phyloP scores from a whole-genome alignment of 1,140 invertebrate genomes.

The Linepithema humile region DNA sequence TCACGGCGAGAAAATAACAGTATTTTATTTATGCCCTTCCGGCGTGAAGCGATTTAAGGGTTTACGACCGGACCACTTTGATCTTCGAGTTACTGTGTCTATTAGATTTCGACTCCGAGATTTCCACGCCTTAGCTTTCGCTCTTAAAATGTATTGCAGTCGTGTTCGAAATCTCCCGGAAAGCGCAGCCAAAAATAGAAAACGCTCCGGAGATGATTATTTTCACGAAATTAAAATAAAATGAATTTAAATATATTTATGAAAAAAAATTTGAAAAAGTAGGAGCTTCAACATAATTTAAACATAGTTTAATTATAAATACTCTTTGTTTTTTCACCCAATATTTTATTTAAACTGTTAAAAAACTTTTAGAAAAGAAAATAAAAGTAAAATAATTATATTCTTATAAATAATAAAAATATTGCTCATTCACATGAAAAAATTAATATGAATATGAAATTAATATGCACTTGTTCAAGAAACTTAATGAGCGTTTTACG shows the following conservation, averaged over 20 bases:
- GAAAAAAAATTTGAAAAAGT: neutral
- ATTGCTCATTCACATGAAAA: neutral
- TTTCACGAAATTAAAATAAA: neutral
- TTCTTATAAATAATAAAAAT: neutral
- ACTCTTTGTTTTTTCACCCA: neutral
- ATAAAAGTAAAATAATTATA: neutral
- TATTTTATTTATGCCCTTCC: slow-evolving; percentile 22
- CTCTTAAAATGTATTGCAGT: slow-evolving; percentile 31
- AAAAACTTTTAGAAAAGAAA: neutral
- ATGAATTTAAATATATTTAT: neutral
- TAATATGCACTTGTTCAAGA: neutral
- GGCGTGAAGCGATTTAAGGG: neutral
- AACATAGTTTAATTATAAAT: neutral
- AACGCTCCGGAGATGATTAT: neutral
- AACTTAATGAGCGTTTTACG: neutral
- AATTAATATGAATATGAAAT: neutral
- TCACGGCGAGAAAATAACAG: slow-evolving; percentile 20
- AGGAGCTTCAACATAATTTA: neutral
- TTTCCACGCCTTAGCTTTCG: neutral
- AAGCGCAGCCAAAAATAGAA: neutral
- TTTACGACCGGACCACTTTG: slow-evolving; percentile 21
- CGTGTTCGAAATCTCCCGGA: neutral
- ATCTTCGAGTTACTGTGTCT: neutral
- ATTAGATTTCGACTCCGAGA: neutral
- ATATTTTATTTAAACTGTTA: neutral